These are phyloP conservation scores for Nycticorax nycticorax DNA, from an alignment of 2,113 vertebrate species.

Conservation along the genomic window DNA sequence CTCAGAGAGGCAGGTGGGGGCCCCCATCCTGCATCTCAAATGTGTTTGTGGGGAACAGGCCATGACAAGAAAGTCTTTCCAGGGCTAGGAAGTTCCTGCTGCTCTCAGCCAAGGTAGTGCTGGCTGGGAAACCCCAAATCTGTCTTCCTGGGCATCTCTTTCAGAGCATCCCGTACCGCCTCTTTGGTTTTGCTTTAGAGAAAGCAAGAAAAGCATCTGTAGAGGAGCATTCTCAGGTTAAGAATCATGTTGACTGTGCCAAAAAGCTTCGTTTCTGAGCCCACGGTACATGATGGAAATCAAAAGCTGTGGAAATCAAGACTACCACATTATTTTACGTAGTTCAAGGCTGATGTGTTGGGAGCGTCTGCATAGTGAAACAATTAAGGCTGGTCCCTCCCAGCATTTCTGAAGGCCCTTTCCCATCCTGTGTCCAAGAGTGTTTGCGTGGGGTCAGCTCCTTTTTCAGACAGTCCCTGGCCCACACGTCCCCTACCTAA, in stretches of 20 bases:
- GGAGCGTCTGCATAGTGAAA: not conserved
- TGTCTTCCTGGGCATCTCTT: not conserved
- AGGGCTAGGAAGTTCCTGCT: constrained; percentile 23
- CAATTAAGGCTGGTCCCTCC: not conserved
- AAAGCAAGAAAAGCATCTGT: constrained; percentile 6
- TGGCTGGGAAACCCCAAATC: constrained; percentile 50
- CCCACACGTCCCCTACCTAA: not conserved
- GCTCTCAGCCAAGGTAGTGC: not conserved
- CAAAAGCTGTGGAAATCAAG: not conserved
- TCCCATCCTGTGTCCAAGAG: not conserved
- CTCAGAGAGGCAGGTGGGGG: not conserved
- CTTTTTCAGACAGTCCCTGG: not conserved
- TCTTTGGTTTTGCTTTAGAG: constrained; percentile 39
- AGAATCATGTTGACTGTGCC: not conserved
- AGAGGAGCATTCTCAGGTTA: not conserved
- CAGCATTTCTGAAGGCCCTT: not conserved
- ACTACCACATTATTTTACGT: not conserved
- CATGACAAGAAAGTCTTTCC: not conserved
- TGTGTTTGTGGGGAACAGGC: not conserved
- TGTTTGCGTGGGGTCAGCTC: not conserved
- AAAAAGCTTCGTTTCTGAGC: constrained; percentile 1
- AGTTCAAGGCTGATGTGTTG: not conserved
- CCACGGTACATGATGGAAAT: not conserved
- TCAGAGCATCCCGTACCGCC: not conserved
- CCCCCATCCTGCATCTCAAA: not conserved